These are phyloP conservation scores for Malacoraja senta DNA, from an alignment of 2,797 vertebrate species.

Conservation along the genomic window DNA sequence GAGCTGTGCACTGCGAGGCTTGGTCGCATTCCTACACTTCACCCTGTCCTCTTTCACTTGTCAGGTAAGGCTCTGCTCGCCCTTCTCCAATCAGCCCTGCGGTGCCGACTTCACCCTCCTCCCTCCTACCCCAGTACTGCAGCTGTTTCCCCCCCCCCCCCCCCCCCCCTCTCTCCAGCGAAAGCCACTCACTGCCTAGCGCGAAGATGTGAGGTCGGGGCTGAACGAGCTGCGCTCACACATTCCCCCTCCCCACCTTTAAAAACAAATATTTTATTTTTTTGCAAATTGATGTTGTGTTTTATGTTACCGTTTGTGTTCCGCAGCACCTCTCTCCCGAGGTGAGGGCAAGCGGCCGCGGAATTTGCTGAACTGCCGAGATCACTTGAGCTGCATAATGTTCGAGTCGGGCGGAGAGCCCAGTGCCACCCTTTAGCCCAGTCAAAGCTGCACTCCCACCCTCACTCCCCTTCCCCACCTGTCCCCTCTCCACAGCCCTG, in stretches of 20 bases:
- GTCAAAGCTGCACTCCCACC: not conserved
- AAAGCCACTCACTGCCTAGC: not conserved
- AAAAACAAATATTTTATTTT: not conserved
- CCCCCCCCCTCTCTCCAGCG: not conserved
- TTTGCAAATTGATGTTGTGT: not conserved
- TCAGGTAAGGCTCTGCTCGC: not conserved
- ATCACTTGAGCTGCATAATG: constrained; percentile 7
- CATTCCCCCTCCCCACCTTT: not conserved
- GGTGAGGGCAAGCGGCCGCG: not conserved
- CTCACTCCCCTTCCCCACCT: not conserved
- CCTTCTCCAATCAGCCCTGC: not conserved
- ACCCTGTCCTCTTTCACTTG: not conserved
- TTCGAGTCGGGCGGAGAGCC: not conserved
- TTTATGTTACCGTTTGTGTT: constrained; percentile 29
- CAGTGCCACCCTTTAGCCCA: constrained; percentile 9
- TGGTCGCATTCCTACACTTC: constrained; percentile 9
- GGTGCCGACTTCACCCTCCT: not conserved
- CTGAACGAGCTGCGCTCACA: not conserved
- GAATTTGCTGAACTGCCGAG: constrained; percentile 4
- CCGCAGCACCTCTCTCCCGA: constrained; percentile 27
- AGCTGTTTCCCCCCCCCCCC: not conserved
- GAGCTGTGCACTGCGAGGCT: not conserved
- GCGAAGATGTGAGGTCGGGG: not conserved
- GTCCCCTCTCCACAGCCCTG: constrained; percentile 34
- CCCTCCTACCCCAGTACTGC: not conserved